A percentile compares a stretch with the other conserved stretches of the same genome.
These are phyloP conservation scores for Leptinotarsa lineolata DNA, from an alignment of 1,140 invertebrate genomes.

Conservation along the genomic window DNA sequence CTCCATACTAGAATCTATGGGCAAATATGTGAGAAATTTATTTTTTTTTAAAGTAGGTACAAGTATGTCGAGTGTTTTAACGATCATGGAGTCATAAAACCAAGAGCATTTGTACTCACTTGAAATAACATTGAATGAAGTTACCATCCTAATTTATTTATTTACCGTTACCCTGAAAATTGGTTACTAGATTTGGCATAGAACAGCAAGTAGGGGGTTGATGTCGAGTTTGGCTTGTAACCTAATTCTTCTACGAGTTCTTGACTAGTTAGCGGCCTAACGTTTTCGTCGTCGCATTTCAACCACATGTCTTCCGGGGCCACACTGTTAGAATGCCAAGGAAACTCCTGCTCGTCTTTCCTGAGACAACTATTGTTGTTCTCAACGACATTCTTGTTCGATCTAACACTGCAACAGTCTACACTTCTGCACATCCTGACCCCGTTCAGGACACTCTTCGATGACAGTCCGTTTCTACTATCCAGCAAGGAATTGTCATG, in stretches of 20 bases:
- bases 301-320: conserved; percentile 68
- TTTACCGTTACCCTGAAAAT: conserved; percentile 9
- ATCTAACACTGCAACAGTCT: conserved; percentile 69
- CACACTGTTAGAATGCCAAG: conserved; percentile 37
- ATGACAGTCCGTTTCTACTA: conserved; percentile 47
- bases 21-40: neutral
- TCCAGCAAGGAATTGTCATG: conserved; percentile 40
- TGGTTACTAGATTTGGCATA: conserved; percentile 58
- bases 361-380: conserved; percentile 40
- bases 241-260: conserved; percentile 81
- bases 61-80: conserved; percentile 17
- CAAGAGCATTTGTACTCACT: conserved; percentile 32
- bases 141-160: neutral
- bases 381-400: conserved; percentile 47
- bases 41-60: conserved; percentile 1
- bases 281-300: conserved; percentile 88
- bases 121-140: conserved; percentile 24
- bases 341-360: conserved; percentile 34
- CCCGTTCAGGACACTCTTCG: conserved; percentile 49
- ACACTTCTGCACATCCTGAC: conserved; percentile 65
- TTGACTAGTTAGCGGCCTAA: conserved; percentile 74
- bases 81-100: conserved; percentile 25
- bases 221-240: conserved; percentile 72
- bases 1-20: neutral
- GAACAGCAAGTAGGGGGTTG: conserved; percentile 84